A percentile compares a stretch with the other conserved stretches of the same genome.
Conservation (phyloP, 2,888 invertebrate genomes). For the Pseudococcus longispinus region DNA sequence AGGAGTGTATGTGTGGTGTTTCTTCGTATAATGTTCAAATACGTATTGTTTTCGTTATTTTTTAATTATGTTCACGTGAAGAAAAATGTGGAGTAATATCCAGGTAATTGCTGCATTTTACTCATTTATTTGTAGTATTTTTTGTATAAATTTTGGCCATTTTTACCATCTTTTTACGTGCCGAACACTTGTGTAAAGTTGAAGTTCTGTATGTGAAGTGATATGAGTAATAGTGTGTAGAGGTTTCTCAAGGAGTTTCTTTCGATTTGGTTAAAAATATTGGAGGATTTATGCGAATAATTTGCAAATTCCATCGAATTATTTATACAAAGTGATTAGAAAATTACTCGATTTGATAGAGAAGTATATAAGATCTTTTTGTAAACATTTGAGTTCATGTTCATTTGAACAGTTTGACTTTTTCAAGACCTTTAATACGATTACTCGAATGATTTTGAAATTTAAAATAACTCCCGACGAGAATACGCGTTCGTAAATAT, state of each 20-base stretch:
- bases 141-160: background rate
- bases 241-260: background rate
- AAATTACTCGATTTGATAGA: background rate
- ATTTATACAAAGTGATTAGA: background rate
- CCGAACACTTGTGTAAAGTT: constrained; percentile 13
- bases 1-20: constrained; percentile 48
- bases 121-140: background rate
- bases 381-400: background rate
- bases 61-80: constrained; percentile 55
- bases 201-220: background rate
- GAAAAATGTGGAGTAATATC: constrained; percentile 59
- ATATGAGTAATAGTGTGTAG: background rate
- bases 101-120: constrained; percentile 58
- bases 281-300: background rate
- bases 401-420: background rate
- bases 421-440: background rate
- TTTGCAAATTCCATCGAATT: background rate
- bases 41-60: constrained; percentile 55
- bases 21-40: constrained; percentile 53
- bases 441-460: background rate
- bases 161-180: background rate
- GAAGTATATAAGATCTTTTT: background rate
- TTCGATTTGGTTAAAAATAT: background rate
- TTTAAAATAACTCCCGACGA: background rate
- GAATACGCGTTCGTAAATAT: background rate